Percentiles rank a stretch among this genome's conserved stretches.
These are phyloP conservation scores for Aphelinus atriplicis DNA, from an alignment of 1,140 invertebrate genomes.

Conservation along the genomic window DNA sequence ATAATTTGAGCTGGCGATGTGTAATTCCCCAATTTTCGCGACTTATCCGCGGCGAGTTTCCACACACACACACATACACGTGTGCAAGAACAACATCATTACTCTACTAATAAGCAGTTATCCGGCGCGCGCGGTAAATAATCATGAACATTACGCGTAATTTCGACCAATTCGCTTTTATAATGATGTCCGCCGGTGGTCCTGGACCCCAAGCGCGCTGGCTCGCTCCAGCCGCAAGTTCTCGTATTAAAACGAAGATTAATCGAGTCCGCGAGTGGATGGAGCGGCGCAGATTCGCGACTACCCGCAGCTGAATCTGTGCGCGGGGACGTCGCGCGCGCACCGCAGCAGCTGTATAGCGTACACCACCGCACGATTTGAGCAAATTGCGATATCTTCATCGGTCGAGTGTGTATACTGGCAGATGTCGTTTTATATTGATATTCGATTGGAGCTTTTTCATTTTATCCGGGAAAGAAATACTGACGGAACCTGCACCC, in stretches of 20 bases:
- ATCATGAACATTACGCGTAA: conserved; percentile 36
- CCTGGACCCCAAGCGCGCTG: neutral
- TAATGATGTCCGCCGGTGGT: conserved; percentile 41
- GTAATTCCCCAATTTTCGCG: conserved; percentile 27
- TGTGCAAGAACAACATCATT: conserved; percentile 30
- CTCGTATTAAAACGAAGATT: conserved; percentile 39
- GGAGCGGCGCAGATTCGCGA: too few relatives aligned
- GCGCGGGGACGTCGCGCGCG: too few relatives aligned
- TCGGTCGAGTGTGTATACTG: neutral
- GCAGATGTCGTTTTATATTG: too few relatives aligned
- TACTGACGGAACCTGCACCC: too few relatives aligned
- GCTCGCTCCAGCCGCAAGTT: neutral
- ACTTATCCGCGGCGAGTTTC: conserved; percentile 8
- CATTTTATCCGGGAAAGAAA: too few relatives aligned
- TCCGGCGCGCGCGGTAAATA: conserved; percentile 18
- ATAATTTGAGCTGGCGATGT: neutral
- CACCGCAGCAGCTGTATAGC: too few relatives aligned
- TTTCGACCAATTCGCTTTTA: conserved; percentile 40
- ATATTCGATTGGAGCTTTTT: too few relatives aligned
- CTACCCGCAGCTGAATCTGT: too few relatives aligned
- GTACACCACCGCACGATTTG: neutral
- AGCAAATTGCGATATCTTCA: conserved; percentile 26
- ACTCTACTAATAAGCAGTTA: conserved; percentile 35
- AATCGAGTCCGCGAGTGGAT: conserved; percentile 9
- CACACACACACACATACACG: neutral